Evolutionary conservation across 2,113 vertebrate genomes (phyloP).

Genomic region (Stigmatopora nigra): DNA sequence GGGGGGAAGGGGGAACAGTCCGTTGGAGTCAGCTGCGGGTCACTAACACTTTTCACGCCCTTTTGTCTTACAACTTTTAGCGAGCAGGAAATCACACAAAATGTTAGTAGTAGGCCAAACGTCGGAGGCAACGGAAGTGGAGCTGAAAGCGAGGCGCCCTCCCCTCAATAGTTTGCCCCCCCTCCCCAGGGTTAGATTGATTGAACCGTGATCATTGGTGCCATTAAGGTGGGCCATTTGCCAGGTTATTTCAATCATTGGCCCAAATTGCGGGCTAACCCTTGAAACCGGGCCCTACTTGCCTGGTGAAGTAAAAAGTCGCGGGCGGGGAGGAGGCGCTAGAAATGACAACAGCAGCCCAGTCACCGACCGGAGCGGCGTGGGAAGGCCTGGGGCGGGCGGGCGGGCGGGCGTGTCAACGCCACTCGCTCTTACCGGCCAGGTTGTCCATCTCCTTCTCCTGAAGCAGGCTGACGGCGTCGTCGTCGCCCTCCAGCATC

Average conservation of each 20-base stretch:
- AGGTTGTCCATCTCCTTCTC: conserved; percentile 98
- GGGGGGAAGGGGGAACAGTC: neutral
- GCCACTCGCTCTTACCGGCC: conserved; percentile 81
- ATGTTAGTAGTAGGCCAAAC: too few species aligned
- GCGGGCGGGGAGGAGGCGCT: conserved; percentile 80
- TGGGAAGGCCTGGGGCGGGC: too few species aligned
- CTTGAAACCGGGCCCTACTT: conserved; percentile 67
- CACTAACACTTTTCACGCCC: too few species aligned
- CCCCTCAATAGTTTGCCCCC: too few species aligned
- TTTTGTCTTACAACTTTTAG: too few species aligned
- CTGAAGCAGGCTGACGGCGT: conserved; percentile 90
- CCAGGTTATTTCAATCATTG: neutral
- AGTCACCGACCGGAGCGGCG: neutral
- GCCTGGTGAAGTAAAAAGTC: conserved; percentile 89
- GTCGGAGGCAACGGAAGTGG: too few species aligned
- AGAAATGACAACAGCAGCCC: conserved; percentile 71
- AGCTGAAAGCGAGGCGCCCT: too few species aligned
- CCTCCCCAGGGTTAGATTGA: too few species aligned
- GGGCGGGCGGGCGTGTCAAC: too few species aligned
- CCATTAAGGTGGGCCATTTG: neutral
- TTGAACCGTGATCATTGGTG: neutral
- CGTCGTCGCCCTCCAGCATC: conserved; percentile 97
- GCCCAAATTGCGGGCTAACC: conserved; percentile 53
- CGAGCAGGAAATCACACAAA: too few species aligned
- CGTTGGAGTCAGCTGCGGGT: too few species aligned